Evolutionary conservation across 2,888 invertebrate genomes (phyloP).

Genomic region (Aleiodes testaceus): DNA sequence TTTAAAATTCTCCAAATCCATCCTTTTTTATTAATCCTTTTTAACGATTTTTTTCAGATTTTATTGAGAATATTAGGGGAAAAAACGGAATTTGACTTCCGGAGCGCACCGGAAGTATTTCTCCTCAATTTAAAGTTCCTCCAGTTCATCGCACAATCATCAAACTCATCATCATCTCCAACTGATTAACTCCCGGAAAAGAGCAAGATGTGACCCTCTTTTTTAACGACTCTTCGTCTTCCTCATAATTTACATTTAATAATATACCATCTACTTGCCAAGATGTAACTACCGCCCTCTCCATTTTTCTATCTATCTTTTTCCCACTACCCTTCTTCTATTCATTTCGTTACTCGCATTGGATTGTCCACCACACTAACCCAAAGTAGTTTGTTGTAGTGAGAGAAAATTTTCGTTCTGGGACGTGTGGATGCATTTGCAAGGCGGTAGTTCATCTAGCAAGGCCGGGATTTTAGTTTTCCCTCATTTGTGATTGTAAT

Average conservation of each 20-base stretch:
- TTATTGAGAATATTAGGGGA: background rate
- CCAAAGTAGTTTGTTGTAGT: conserved; percentile 40
- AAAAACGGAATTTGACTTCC: background rate
- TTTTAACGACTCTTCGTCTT: background rate
- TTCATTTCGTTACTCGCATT: conserved; percentile 2
- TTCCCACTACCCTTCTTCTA: conserved; percentile 20
- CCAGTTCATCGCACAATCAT: too few relatives aligned
- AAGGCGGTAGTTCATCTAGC: conserved; percentile 49
- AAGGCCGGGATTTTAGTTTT: conserved; percentile 23
- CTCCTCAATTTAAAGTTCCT: too few relatives aligned
- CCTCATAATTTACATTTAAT: conserved; percentile 3
- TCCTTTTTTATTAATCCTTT: too few relatives aligned
- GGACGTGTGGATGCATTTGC: conserved; percentile 64
- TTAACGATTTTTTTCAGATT: too few relatives aligned
- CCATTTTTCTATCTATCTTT: conserved; percentile 41
- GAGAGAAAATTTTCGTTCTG: conserved; percentile 59
- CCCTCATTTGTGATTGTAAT: conserved; percentile 7
- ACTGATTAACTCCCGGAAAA: background rate
- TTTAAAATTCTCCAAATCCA: too few relatives aligned
- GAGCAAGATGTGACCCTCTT: conserved; percentile 18
- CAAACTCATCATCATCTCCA: background rate
- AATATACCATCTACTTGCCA: conserved; percentile 57
- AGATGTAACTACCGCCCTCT: conserved; percentile 63
- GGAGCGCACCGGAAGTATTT: conserved; percentile 3
- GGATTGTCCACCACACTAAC: conserved; percentile 49